Evolutionary conservation across 2,888 invertebrate genomes (phyloP).

Genomic region (Lydus trimaculatus): DNA sequence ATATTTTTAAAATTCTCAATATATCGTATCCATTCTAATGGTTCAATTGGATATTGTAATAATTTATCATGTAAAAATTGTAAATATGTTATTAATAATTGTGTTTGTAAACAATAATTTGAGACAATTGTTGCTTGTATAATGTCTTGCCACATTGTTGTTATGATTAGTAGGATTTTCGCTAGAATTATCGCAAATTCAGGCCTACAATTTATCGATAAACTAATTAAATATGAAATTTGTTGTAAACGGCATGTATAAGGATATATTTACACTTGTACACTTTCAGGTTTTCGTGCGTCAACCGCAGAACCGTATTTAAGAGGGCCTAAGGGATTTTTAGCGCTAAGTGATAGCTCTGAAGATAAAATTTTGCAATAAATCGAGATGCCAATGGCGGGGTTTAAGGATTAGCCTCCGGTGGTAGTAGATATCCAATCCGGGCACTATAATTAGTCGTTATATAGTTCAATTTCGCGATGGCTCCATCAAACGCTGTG

Average conservation of each 20-base stretch:
- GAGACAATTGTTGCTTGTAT: slow-evolving; percentile 84
- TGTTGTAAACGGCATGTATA: neutral
- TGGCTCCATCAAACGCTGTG: no score
- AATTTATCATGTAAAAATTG: slow-evolving; percentile 75
- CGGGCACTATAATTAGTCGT: no score
- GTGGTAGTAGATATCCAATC: no score
- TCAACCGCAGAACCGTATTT: no score
- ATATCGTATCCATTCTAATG: slow-evolving; percentile 83
- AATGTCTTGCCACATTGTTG: slow-evolving; percentile 80
- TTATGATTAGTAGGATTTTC: slow-evolving; percentile 70
- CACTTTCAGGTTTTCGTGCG: no score
- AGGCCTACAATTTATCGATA: slow-evolving; percentile 60
- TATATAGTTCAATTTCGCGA: no score
- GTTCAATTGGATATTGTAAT: slow-evolving; percentile 74
- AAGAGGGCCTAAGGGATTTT: no score
- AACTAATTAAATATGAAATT: neutral
- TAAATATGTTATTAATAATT: slow-evolving; percentile 77
- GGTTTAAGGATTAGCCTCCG: no score
- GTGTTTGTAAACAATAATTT: slow-evolving; percentile 84
- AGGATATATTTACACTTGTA: no score
- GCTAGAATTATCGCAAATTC: slow-evolving; percentile 61
- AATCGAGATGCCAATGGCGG: no score
- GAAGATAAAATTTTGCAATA: no score
- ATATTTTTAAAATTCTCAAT: slow-evolving; percentile 81
- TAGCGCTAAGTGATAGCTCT: no score